Percentiles rank a stretch among this genome's conserved stretches.
phyloP scores from a whole-genome alignment of 2,797 vertebrate genomes.

The Triplophysa bombifrons region DNA sequence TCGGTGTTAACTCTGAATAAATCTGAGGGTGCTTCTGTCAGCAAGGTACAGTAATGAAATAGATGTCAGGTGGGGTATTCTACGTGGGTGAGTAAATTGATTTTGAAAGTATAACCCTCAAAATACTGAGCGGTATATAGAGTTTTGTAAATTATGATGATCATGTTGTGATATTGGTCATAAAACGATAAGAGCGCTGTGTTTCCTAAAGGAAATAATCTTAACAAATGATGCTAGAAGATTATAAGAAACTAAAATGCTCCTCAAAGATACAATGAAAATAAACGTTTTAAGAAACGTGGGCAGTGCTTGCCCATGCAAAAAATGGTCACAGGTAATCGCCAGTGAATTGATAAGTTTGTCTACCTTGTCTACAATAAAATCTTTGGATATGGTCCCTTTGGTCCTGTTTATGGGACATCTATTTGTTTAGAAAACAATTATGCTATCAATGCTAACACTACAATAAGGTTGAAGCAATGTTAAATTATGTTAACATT shows the following conservation, averaged over 20 bases:
- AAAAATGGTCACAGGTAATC: background rate
- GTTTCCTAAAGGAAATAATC: conserved; percentile 20
- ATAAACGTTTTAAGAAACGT: background rate
- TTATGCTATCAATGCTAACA: too few relatives aligned
- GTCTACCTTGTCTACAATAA: background rate
- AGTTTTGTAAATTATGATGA: conserved; percentile 20
- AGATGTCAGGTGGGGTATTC: conserved; percentile 45
- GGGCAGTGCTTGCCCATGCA: background rate
- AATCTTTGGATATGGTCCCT: too few relatives aligned
- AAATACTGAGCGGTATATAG: conserved; percentile 1
- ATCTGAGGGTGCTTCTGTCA: conserved; percentile 72
- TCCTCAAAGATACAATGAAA: background rate
- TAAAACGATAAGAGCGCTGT: conserved; percentile 15
- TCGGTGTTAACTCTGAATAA: conserved; percentile 71
- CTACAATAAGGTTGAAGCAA: too few relatives aligned
- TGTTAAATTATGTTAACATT: too few relatives aligned
- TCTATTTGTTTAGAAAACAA: background rate
- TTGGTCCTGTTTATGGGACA: background rate
- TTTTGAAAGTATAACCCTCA: conserved; percentile 28
- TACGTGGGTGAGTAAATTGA: conserved; percentile 50
- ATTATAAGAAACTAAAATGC: conserved; percentile 2
- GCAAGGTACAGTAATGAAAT: conserved; percentile 58
- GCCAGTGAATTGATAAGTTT: background rate
- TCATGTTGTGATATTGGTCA: conserved; percentile 1
- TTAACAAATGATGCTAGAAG: conserved; percentile 14